A percentile compares a stretch with the other conserved stretches of the same genome.
These are phyloP conservation scores for Melanchra persicariae DNA, from an alignment of 2,888 invertebrate species.

Conservation along the genomic window DNA sequence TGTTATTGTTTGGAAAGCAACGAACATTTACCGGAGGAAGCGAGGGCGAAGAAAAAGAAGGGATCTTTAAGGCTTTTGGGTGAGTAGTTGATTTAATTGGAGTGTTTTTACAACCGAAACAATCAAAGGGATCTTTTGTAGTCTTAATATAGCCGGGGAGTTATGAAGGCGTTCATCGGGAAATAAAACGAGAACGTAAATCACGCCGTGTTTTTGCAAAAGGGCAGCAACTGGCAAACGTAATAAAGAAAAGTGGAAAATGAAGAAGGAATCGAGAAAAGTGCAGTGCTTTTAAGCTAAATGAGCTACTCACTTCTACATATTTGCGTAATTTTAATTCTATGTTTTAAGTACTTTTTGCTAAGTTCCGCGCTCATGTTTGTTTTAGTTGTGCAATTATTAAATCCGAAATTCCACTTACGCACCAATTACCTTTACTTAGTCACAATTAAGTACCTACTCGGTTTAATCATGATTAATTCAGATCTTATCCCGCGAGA, in stretches of 20 bases:
- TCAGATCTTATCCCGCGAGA: conserved; percentile 14
- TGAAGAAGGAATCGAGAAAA: conserved; percentile 1
- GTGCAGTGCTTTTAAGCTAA: conserved; percentile 9
- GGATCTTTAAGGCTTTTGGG: conserved; percentile 79
- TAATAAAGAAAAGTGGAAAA: not conserved
- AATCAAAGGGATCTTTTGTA: conserved; percentile 37
- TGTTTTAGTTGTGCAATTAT: not conserved
- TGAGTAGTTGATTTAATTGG: conserved; percentile 73
- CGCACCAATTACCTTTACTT: conserved; percentile 4
- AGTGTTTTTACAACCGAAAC: conserved; percentile 48
- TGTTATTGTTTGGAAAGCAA: conserved; percentile 82
- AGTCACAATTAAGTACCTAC: conserved; percentile 15
- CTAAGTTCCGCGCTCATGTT: not conserved
- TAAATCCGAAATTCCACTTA: not conserved
- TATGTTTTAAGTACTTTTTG: not conserved
- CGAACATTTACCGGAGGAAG: conserved; percentile 77
- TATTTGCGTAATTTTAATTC: not conserved
- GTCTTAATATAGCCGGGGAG: conserved; percentile 13
- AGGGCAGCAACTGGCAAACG: not conserved
- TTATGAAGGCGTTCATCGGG: conserved; percentile 32
- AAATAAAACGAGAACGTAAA: conserved; percentile 38
- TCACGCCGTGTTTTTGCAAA: conserved; percentile 26
- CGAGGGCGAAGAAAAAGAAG: conserved; percentile 85
- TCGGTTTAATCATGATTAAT: conserved; percentile 49
- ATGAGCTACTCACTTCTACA: not conserved